Evolutionary conservation across 1,140 invertebrate species (phyloP).

Genomic region (Lordiphosa collinella): DNA sequence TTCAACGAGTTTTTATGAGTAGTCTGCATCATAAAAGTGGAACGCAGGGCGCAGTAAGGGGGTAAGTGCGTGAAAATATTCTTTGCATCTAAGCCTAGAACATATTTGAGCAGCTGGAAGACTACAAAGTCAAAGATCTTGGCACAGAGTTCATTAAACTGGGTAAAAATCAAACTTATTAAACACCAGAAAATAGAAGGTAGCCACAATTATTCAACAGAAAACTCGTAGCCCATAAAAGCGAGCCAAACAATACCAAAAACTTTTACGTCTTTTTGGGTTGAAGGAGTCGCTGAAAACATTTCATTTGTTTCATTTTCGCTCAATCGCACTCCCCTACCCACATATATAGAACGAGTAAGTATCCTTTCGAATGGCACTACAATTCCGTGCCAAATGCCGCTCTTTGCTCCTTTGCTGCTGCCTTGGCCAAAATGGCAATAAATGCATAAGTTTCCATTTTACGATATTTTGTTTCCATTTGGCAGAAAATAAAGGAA

Average conservation of each 20-base stretch:
- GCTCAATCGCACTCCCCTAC: constrained; percentile 5
- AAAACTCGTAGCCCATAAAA: constrained; percentile 58
- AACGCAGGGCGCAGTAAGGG: constrained; percentile 50
- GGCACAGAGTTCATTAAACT: constrained; percentile 52
- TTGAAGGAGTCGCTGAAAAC: constrained; percentile 30
- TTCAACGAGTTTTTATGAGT: constrained; percentile 60
- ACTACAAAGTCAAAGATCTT: constrained; percentile 66
- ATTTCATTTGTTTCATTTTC: constrained; percentile 53
- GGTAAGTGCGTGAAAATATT: constrained; percentile 54
- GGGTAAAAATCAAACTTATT: constrained; percentile 64
- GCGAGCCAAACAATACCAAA: constrained; percentile 57
- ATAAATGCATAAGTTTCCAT: constrained; percentile 76
- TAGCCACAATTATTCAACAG: constrained; percentile 63
- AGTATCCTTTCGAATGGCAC: constrained; percentile 41
- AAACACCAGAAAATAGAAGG: constrained; percentile 17
- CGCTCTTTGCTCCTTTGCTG: constrained; percentile 11
- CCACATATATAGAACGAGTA: constrained; percentile 7
- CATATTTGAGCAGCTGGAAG: constrained; percentile 13
- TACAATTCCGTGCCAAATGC: constrained; percentile 36
- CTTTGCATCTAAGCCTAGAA: constrained; percentile 61
- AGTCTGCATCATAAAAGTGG: constrained; percentile 66
- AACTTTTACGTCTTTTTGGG: constrained; percentile 61
- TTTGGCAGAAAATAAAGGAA: constrained; percentile 7
- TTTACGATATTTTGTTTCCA: constrained; percentile 75
- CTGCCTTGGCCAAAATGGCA: constrained; percentile 20